Evolutionary conservation across 2,888 invertebrate genomes (phyloP), one percentile per base, ranked within the genome.

Genomic region (Endotricha flammealis): DNA sequence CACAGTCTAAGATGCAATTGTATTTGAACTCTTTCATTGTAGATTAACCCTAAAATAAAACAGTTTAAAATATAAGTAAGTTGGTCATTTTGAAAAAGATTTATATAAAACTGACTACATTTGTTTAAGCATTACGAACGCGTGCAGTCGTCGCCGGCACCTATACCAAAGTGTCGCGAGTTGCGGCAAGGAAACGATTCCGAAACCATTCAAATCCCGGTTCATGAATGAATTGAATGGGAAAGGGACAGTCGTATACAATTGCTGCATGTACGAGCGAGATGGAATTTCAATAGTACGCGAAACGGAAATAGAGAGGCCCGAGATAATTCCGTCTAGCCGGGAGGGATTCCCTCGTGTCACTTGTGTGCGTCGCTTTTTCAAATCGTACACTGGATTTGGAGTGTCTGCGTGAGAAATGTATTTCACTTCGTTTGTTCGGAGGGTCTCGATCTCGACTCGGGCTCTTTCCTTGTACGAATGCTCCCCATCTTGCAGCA

Each of bases 261-360:
- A 35, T 31, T 17, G 35, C 30, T 25, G 13, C 38, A 36, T 40
- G 79, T 40, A 69, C 35, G 71, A 85, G 73, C 50, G 78, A 63
- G 82, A 83, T 47, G 64, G 59, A 53, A 78, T 79, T 81, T 72
- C 69, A 86, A 86, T 85, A 80, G 83, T 83, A 85, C 79, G 79
- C 78, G 80, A 81, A 83, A 86, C 81, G 81, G 85, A 83, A 85
- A 86, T 85, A 85, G 83, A 81, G 65, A 73, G 75, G n/a, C 63
- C 70, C 73, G 80, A 83, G 83, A 83, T 82, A 79, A 85, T 80
- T 85, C 82, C 75, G 86, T 86, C 86, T 86, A 82, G 86, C 78
- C 80, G 73, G 70, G 79, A 85, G 86, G 86, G 85, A 82, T 81
- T 85, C 82, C 86, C 86, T 78, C 76, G 77, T 85, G 86, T 81